Evolutionary conservation across 2,888 invertebrate genomes (phyloP), one percentile per base, ranked within the genome.

Genomic region (Mythimna impura): DNA sequence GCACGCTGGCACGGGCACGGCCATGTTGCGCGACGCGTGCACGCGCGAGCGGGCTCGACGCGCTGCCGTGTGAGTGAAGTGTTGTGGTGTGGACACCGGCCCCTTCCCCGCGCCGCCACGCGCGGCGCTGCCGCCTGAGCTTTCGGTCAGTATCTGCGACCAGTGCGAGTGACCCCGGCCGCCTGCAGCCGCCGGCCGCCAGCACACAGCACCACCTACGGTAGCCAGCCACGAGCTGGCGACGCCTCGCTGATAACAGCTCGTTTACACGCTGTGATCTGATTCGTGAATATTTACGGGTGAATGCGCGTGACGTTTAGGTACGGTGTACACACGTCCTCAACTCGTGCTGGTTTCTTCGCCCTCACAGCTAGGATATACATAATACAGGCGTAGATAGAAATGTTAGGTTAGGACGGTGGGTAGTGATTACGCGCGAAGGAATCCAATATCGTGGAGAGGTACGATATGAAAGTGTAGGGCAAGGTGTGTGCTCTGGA

Each of bases 21-120:
- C 93, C 94, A 94, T 93, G 93, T 88, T 91, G 91, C 92, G 90
- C 91, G 91, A 88, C 87, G 89, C 91, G 91, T 90, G 93, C 92
- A 91, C 94, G 94, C 93, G 94, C 93, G 89, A 87, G 89, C 90
- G 89, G 89, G 90, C 89, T 82, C 89, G 84, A 88, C 91, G 92
- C 88, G 92, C 92, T 86, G 88, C 91, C 83, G 90, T 85, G 91
- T 92, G 91, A 92, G 92, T 92, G 92, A 88, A 89, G 91, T 91
- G 91, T 86, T 81, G 79, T 86, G 82, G 78, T 77, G 78, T 82
- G 81, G 80, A 79, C 79, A 71, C 71, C 76, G 68, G 76, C 73
- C 86, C 87, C 82, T 74, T 85, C 87, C 83, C 83, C 86, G 81
- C 84, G 87, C 86, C 81, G 86, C 82, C 85, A 71, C 82, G 83